Conservation (phyloP, 2,113 vertebrate genomes). For the Oryzias celebensis region DNA sequence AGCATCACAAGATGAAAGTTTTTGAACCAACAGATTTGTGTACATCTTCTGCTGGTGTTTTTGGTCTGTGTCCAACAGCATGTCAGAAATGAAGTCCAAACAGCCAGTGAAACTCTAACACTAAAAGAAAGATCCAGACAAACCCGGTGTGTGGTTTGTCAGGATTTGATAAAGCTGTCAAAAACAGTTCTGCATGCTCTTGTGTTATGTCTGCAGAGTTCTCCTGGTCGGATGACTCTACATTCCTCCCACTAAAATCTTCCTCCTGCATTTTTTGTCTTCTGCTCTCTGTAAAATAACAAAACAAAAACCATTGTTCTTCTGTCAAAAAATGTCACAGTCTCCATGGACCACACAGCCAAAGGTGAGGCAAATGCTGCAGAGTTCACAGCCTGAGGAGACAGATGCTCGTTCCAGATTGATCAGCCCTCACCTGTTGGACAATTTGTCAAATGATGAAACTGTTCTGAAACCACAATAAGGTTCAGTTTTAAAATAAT, state of each 20-base stretch:
- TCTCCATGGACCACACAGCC: too few species aligned
- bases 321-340: too few species aligned
- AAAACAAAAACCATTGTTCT: too few species aligned
- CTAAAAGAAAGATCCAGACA: not conserved
- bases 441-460: slow-evolving; percentile 3
- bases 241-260: not conserved
- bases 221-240: not conserved
- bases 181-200: not conserved
- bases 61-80: slow-evolving; percentile 1
- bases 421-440: not conserved
- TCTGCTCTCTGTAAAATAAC: too few species aligned
- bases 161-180: slow-evolving; percentile 5
- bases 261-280: not conserved
- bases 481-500: not conserved
- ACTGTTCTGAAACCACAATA: not conserved
- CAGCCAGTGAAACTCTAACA: not conserved
- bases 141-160: slow-evolving; percentile 3
- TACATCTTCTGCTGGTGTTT: not conserved
- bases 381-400: not conserved
- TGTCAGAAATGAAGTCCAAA: not conserved
- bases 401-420: slow-evolving; percentile 3
- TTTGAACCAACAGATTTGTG: not conserved
- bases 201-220: not conserved
- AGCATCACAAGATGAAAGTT: not conserved
- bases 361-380: not conserved